A percentile compares a stretch with the other conserved stretches of the same genome.
Conservation (phyloP, 1,140 invertebrate species). For the Pogonomyrmex californicus region DNA sequence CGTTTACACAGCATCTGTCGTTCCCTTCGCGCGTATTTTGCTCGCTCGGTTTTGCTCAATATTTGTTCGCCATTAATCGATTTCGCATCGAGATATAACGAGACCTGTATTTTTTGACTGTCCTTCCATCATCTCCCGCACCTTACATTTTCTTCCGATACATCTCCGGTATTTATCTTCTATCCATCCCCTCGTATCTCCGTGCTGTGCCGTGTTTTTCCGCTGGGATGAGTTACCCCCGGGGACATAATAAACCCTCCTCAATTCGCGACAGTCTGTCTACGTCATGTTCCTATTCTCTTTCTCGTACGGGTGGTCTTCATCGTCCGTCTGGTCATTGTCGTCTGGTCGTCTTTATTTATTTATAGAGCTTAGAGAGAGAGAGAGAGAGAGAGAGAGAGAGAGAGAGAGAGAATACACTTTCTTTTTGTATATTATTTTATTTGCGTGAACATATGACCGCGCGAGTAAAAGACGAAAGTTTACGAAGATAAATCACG, state of each 20-base stretch:
- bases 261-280: slow-evolving; percentile 39
- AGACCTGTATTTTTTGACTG: slow-evolving; percentile 22
- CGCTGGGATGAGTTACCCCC: not conserved
- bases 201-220: slow-evolving; percentile 46
- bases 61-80: slow-evolving; percentile 52
- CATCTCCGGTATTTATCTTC: slow-evolving; percentile 52
- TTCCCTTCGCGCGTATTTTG: slow-evolving; percentile 6
- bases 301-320: not conserved
- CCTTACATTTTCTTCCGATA: not conserved
- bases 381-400: too few relatives aligned
- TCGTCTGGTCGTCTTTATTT: slow-evolving; percentile 23
- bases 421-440: slow-evolving; percentile 39
- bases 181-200: slow-evolving; percentile 27
- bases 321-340: slow-evolving; percentile 24
- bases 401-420: too few relatives aligned
- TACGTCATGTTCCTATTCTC: slow-evolving; percentile 17
- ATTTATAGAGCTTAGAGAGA: not conserved
- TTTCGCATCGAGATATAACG: slow-evolving; percentile 45
- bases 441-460: slow-evolving; percentile 1
- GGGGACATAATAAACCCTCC: slow-evolving; percentile 52
- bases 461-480: not conserved
- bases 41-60: slow-evolving; percentile 23
- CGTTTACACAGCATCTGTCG: slow-evolving; percentile 9
- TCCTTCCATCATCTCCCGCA: not conserved
- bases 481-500: not conserved